These are phyloP conservation scores for Spongilla lacustris DNA, from an alignment of 37 sponge, comb jelly and placozoan species.

Conservation along the genomic window DNA sequence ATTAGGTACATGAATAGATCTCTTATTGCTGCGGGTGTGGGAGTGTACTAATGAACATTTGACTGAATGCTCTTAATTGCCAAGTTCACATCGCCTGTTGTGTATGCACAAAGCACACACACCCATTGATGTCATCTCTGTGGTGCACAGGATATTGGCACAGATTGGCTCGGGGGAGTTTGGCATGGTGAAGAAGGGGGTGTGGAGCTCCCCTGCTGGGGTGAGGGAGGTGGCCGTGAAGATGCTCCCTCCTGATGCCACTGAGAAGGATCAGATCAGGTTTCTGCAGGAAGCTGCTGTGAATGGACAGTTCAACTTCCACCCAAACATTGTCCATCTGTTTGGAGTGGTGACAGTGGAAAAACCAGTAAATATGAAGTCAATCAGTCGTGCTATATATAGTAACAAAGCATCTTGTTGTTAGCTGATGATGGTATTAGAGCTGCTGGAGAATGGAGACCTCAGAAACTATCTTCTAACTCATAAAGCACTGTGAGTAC, in stretches of 20 bases:
- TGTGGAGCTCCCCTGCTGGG: slow-evolving; percentile 30
- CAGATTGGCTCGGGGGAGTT: slow-evolving; percentile 65
- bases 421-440: slow-evolving; percentile 52
- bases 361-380: slow-evolving; percentile 56
- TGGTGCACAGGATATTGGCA: background rate
- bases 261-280: slow-evolving; percentile 50
- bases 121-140: background rate
- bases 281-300: slow-evolving; percentile 79
- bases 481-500: slow-evolving; percentile 2
- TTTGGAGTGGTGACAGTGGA: slow-evolving; percentile 68
- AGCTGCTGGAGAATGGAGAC: slow-evolving; percentile 48
- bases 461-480: slow-evolving; percentile 32
- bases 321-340: slow-evolving; percentile 59
- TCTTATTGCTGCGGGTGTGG: background rate
- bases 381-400: background rate
- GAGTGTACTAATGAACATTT: background rate
- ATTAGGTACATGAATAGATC: slow-evolving; percentile 19
- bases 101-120: background rate
- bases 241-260: slow-evolving; percentile 36
- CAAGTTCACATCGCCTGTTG: background rate
- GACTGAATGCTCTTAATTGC: background rate
- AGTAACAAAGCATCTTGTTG: background rate
- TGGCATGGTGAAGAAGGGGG: slow-evolving; percentile 60
- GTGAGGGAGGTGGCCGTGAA: slow-evolving; percentile 59
- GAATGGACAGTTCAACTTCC: slow-evolving; percentile 62